Percentiles rank a stretch among this genome's conserved stretches.
Conservation (phyloP, 2,888 invertebrate species). For the Megaustenia siamemsis region DNA sequence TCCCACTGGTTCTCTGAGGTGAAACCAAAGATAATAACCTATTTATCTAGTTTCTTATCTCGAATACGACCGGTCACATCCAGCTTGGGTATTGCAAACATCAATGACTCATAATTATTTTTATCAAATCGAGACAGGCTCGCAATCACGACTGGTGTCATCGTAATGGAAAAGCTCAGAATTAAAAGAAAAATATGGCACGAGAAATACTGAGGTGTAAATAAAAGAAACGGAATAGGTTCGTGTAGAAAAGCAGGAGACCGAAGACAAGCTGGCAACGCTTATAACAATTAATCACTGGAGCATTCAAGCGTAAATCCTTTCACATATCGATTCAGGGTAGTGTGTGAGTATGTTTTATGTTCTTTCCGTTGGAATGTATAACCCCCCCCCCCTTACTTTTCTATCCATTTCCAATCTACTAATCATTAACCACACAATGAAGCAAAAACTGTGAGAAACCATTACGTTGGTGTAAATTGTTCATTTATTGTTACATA, state of each 20-base stretch:
- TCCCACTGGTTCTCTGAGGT: neutral
- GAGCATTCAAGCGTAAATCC: neutral
- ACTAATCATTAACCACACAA: too few species aligned
- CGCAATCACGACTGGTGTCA: neutral
- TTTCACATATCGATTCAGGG: neutral
- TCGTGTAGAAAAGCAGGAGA: neutral
- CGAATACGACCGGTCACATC: neutral
- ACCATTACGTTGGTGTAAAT: too few species aligned
- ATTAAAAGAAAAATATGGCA: slow-evolving; percentile 20
- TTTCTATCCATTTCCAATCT: too few species aligned
- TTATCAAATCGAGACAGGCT: neutral
- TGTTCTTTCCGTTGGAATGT: neutral
- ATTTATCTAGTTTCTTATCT: neutral
- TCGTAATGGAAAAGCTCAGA: neutral
- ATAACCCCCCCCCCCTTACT: too few species aligned
- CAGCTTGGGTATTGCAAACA: neutral
- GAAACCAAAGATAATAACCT: neutral
- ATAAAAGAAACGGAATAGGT: neutral
- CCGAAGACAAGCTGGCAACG: neutral
- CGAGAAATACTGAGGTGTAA: neutral
- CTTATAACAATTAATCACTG: slow-evolving; percentile 7
- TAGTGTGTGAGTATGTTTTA: neutral
- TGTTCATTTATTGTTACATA: too few species aligned
- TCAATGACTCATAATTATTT: slow-evolving; percentile 6
- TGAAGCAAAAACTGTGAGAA: too few species aligned